A percentile compares a stretch with the other conserved stretches of the same genome.
Evolutionary conservation across 2,113 vertebrate genomes (phyloP).

Genomic region (Ibidorhyncha struthersii): DNA sequence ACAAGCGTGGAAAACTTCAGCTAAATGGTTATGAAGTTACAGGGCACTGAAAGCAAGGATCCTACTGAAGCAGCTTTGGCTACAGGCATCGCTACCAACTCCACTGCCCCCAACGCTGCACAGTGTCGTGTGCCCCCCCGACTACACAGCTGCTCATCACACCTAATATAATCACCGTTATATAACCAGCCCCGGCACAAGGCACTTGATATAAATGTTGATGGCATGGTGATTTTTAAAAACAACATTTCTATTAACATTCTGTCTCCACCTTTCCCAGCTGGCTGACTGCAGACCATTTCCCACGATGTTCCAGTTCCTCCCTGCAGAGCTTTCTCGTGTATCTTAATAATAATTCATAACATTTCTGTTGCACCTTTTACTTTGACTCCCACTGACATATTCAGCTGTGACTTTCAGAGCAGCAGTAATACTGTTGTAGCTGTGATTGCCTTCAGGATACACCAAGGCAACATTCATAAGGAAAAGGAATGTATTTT

Average conservation of each 20-base stretch:
- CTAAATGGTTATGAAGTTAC: not conserved
- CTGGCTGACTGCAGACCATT: constrained; percentile 38
- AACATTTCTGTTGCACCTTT: constrained; percentile 60
- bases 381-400: constrained; percentile 41
- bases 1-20: not conserved
- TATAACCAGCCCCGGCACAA: constrained; percentile 23
- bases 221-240: constrained; percentile 49
- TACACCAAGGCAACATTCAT: not conserved
- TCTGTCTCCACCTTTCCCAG: constrained; percentile 54
- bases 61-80: not conserved
- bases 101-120: not conserved
- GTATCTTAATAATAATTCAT: constrained; percentile 61
- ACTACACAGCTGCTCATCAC: constrained; percentile 26
- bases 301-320: constrained; percentile 45
- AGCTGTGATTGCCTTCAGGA: constrained; percentile 11
- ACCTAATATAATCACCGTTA: constrained; percentile 40
- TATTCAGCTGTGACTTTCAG: constrained; percentile 25
- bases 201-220: constrained; percentile 33
- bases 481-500: constrained; percentile 5
- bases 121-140: not conserved
- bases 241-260: constrained; percentile 65
- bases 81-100: not conserved
- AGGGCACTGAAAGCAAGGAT: not conserved
- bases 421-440: not conserved
- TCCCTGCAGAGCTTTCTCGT: constrained; percentile 44